Base-by-base conservation (phyloP, 2,797 vertebrate species). In the Urocyon cinereoargenteus region DNA sequence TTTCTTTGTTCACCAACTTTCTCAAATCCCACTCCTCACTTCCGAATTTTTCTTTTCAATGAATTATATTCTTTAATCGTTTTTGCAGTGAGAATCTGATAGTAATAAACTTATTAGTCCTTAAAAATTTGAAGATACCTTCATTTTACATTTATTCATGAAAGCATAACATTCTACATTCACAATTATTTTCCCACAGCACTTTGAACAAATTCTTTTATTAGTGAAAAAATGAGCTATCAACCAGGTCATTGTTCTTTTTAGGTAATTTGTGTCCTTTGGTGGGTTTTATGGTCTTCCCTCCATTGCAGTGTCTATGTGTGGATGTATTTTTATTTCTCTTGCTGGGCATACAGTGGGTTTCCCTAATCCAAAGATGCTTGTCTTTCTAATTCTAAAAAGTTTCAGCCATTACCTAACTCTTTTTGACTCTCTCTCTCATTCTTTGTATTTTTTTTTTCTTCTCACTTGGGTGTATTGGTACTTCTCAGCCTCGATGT, bases 161-260 rank as follows among this genome's bases (percentile, higher is more conserved):
- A 93, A 91, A 28, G 40, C 59, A 34, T 70, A 91, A 70, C 68
- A n/a, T 24, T 95, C 24, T 62, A 87, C 12, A 64, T 59, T 95
- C 51, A 73, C 40, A 82, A 36, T 92, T 92, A 79, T 92, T 96
- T 96, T 89, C 34, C 51, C 59, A 84, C 15, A 31, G 16, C 26
- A 78, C 51, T 86, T 94, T 92, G 53, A 97, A 87, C 34, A 66
- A 68, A 22, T 92, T 66, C 36, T 96, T 93, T 97, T 61, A 93
- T 91, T 93, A 95, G 78, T 97, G 70, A 90, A 75, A 91, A 94
- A 90, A 57, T 78, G 34, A 94, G 49, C 73, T 94, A 78, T 73
- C 86, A 95, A 40, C 55, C 3, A 57, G 77, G 78, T 40, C 68
- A 24, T 66, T 90, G 11, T 68, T 91, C 28, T 90, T 83, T 61